Conservation (phyloP, 2,888 invertebrate genomes). For the Lithosia quadra region DNA sequence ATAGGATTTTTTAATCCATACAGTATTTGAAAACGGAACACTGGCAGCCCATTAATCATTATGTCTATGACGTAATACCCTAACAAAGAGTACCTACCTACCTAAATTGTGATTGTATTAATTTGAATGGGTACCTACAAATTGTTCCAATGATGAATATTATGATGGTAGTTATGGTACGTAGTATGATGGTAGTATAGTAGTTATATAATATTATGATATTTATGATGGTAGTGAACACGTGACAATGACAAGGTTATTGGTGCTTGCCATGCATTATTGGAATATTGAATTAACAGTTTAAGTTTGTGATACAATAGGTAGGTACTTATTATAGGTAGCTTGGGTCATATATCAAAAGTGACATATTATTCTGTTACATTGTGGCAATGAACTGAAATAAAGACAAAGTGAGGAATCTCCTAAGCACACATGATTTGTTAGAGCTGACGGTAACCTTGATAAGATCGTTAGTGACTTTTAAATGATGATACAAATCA, state of each 20-base stretch:
- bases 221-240: constrained; percentile 18
- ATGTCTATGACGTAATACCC: constrained; percentile 18
- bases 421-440: background rate
- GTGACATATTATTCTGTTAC: background rate
- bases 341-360: background rate
- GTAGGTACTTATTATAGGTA: background rate
- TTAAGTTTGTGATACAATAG: background rate
- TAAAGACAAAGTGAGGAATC: background rate
- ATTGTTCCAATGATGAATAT: background rate
- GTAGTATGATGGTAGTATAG: too few relatives aligned
- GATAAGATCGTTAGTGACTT: background rate
- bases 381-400: background rate
- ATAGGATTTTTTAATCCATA: background rate
- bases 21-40: constrained; percentile 18
- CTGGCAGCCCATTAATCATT: constrained; percentile 30
- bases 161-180: too few relatives aligned
- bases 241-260: constrained; percentile 23
- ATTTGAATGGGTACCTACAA: constrained; percentile 13
- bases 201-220: too few relatives aligned
- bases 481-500: background rate
- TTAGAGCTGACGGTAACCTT: background rate
- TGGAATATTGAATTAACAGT: constrained; percentile 2
- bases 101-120: constrained; percentile 21
- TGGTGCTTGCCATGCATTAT: constrained; percentile 26
- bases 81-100: constrained; percentile 17